A percentile compares a stretch with the other conserved stretches of the same genome.
Evolutionary conservation across 1,140 invertebrate genomes (phyloP).

Genomic region (Drosophila grimshawi): DNA sequence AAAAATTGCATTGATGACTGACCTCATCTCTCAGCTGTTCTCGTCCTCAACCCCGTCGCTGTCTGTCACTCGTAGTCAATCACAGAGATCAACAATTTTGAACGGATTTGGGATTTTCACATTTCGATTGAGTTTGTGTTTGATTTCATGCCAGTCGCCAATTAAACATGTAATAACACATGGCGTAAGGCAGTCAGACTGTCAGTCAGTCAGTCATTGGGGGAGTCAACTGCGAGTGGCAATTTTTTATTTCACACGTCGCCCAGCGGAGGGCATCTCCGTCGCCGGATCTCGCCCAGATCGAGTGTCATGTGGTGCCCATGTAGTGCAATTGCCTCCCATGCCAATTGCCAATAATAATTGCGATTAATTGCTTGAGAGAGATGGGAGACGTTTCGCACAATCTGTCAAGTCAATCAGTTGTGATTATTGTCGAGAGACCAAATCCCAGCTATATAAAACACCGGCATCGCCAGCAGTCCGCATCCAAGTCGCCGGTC

Average conservation of each 20-base stretch:
- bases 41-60: constrained; percentile 8
- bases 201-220: too few relatives aligned
- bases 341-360: constrained; percentile 47
- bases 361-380: constrained; percentile 58
- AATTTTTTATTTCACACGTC: constrained; percentile 59
- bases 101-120: constrained; percentile 27
- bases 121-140: constrained; percentile 36
- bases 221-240: not conserved
- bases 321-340: constrained; percentile 68
- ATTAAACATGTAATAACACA: constrained; percentile 57
- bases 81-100: constrained; percentile 19
- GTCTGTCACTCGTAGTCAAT: not conserved
- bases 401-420: constrained; percentile 51
- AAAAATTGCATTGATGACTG: constrained; percentile 29
- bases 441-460: constrained; percentile 49
- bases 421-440: not conserved
- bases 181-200: not conserved
- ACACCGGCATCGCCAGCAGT: constrained; percentile 9
- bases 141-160: constrained; percentile 58
- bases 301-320: constrained; percentile 75
- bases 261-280: constrained; percentile 72
- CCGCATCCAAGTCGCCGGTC: constrained; percentile 37
- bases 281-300: constrained; percentile 61
- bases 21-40: not conserved
- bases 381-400: constrained; percentile 34